These are phyloP conservation scores for Mythimna pallens DNA, from an alignment of 2,888 invertebrate genomes.

Conservation along the genomic window DNA sequence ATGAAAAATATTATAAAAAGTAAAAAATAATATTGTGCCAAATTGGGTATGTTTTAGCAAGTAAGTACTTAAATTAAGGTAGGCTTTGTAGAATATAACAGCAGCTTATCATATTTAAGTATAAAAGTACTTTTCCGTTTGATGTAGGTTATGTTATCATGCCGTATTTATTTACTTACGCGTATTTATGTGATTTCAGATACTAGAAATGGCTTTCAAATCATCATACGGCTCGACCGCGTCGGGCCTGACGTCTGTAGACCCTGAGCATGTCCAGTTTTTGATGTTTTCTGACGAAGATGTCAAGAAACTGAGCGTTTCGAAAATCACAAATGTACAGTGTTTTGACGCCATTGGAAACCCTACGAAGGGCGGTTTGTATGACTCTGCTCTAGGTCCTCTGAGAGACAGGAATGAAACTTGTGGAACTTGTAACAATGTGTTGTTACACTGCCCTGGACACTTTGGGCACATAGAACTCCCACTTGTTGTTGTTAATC, in stretches of 20 bases:
- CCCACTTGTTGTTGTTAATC: slow-evolving; percentile 97
- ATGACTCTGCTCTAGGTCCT: slow-evolving; percentile 96
- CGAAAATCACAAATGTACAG: slow-evolving; percentile 94
- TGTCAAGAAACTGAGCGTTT: slow-evolving; percentile 94
- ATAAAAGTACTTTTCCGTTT: background rate
- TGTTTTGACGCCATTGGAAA: slow-evolving; percentile 96
- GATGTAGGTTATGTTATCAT: slow-evolving; percentile 65
- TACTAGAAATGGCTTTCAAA: slow-evolving; percentile 77
- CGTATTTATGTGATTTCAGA: slow-evolving; percentile 57
- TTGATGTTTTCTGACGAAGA: slow-evolving; percentile 94
- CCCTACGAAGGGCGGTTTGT: slow-evolving; percentile 96
- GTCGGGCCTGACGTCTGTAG: slow-evolving; percentile 79
- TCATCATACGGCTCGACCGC: slow-evolving; percentile 75
- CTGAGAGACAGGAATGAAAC: slow-evolving; percentile 92
- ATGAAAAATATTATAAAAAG: too few species aligned
- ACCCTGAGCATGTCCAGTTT: slow-evolving; percentile 91
- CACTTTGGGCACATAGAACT: slow-evolving; percentile 98
- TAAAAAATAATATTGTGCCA: background rate
- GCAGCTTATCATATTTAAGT: background rate
- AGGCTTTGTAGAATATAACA: background rate
- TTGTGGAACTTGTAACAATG: slow-evolving; percentile 95
- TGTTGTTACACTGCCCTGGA: slow-evolving; percentile 94
- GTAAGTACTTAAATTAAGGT: slow-evolving; percentile 17
- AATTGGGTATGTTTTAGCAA: slow-evolving; percentile 35
- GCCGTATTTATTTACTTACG: slow-evolving; percentile 46